These are phyloP conservation scores for Aphis gossypii DNA, from an alignment of 1,140 invertebrate species.

Conservation along the genomic window DNA sequence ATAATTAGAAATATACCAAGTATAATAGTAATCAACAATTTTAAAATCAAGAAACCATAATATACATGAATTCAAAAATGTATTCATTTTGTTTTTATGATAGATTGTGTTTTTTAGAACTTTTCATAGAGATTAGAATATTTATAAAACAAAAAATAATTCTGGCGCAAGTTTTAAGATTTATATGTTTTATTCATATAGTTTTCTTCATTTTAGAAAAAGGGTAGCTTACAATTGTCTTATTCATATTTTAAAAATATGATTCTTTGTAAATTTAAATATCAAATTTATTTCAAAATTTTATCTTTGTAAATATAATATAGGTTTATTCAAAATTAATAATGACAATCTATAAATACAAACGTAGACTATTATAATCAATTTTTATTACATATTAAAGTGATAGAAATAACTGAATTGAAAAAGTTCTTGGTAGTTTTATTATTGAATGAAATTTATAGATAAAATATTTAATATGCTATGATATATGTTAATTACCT, in stretches of 20 bases:
- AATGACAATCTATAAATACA: background rate
- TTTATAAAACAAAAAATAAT: background rate
- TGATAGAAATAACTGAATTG: background rate
- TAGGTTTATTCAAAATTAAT: background rate
- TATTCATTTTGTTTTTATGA: background rate
- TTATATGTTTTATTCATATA: background rate
- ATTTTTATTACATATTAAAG: background rate
- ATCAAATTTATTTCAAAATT: background rate
- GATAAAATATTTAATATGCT: background rate
- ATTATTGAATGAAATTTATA: background rate
- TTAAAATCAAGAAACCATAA: background rate
- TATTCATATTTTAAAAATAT: constrained; percentile 9
- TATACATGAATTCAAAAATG: background rate
- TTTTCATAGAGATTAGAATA: background rate
- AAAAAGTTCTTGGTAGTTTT: background rate
- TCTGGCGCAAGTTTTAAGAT: background rate
- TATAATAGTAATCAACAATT: background rate
- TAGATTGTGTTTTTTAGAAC: background rate
- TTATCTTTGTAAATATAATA: background rate
- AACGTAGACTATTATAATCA: background rate
- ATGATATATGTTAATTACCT: background rate
- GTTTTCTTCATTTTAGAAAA: background rate
- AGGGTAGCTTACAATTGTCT: background rate
- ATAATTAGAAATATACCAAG: too few relatives aligned
- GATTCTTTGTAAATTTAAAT: background rate